Percentiles rank a stretch among this genome's conserved stretches.
phyloP scores from a whole-genome alignment of 2,888 invertebrate genomes.

The Eledone cirrhosa region DNA sequence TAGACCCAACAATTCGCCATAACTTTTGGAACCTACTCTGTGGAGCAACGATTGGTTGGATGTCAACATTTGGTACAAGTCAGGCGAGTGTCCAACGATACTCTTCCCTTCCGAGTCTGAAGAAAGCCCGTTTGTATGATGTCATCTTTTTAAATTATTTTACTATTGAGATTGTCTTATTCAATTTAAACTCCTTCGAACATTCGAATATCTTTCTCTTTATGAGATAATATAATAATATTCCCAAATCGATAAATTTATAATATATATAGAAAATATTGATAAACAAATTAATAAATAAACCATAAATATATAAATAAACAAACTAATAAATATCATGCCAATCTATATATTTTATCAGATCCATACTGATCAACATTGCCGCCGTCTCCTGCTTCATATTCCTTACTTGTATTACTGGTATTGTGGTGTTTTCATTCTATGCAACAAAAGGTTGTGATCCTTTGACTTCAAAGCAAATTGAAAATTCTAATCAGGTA shows the following conservation, averaged over 20 bases:
- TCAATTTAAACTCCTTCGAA: too few species aligned
- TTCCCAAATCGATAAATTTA: too few species aligned
- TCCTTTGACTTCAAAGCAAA: conserved; percentile 41
- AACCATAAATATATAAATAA: too few species aligned
- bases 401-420: conserved; percentile 44
- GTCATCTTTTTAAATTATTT: too few species aligned
- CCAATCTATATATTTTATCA: conserved; percentile 33
- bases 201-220: too few species aligned
- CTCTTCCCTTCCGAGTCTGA: conserved; percentile 49
- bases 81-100: conserved; percentile 60
- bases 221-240: too few species aligned
- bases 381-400: conserved; percentile 43
- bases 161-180: too few species aligned
- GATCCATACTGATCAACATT: conserved; percentile 49
- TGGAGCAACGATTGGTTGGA: conserved; percentile 52
- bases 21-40: conserved; percentile 56
- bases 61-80: conserved; percentile 54
- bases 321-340: too few species aligned
- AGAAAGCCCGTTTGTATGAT: conserved; percentile 47
- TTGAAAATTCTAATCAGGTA: conserved; percentile 48
- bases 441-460: conserved; percentile 50
- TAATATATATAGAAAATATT: too few species aligned
- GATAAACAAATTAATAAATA: too few species aligned
- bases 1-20: conserved; percentile 55
- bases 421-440: conserved; percentile 50